Evolutionary conservation across 2,888 invertebrate genomes (phyloP).

Genomic region (Drosophila limbata): DNA sequence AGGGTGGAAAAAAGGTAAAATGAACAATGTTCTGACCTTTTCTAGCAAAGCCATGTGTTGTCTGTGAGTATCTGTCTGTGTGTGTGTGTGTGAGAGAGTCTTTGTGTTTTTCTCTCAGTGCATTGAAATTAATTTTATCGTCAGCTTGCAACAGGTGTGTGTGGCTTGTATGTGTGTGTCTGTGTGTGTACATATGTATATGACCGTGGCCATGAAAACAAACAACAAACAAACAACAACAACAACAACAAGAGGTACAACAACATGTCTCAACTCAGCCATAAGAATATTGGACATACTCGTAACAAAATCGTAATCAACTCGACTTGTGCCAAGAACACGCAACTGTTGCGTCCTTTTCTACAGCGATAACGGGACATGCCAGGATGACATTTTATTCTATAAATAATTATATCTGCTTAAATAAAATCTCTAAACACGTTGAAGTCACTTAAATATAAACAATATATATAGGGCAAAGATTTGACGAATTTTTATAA

Average conservation of each 20-base stretch:
- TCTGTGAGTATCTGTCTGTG: background rate
- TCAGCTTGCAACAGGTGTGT: slow-evolving; percentile 57
- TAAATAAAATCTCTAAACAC: background rate
- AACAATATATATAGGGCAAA: background rate
- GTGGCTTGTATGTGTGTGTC: slow-evolving; percentile 3
- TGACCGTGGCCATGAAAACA: slow-evolving; percentile 53
- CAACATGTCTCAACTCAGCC: slow-evolving; percentile 10
- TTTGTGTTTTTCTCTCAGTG: slow-evolving; percentile 16
- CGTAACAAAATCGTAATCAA: slow-evolving; percentile 35
- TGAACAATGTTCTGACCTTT: slow-evolving; percentile 51
- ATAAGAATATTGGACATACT: slow-evolving; percentile 32
- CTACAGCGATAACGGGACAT: slow-evolving; percentile 3
- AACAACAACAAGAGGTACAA: slow-evolving; percentile 16
- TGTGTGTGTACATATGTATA: slow-evolving; percentile 9
- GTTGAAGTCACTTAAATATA: background rate
- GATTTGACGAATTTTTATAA: background rate
- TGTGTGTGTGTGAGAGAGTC: background rate
- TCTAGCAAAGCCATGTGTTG: slow-evolving; percentile 39
- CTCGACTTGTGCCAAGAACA: slow-evolving; percentile 13
- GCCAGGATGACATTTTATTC: background rate
- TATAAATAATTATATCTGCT: background rate
- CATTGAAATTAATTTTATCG: slow-evolving; percentile 63
- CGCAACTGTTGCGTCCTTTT: slow-evolving; percentile 17
- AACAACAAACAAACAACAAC: slow-evolving; percentile 41
- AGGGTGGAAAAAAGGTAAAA: slow-evolving; percentile 15